phyloP scores from a whole-genome alignment of 2,797 vertebrate genomes.

The Acanthiza pusilla region DNA sequence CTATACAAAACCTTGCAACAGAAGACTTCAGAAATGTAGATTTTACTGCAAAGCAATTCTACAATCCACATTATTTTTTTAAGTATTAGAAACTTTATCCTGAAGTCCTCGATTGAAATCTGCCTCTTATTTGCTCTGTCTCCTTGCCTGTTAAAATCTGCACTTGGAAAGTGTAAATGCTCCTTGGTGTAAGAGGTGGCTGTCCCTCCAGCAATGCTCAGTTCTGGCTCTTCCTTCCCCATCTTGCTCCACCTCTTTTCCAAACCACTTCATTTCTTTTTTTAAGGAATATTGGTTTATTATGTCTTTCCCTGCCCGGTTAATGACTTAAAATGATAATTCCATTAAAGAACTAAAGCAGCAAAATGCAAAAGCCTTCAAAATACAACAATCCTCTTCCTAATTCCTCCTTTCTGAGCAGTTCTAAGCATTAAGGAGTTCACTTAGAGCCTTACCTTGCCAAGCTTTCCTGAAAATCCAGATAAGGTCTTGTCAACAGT shows the following conservation, averaged over 20 bases:
- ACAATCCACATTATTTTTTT: not conserved
- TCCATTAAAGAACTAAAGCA: constrained; percentile 18
- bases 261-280: constrained; percentile 49
- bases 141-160: constrained; percentile 14
- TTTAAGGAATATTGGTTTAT: constrained; percentile 23
- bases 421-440: constrained; percentile 5
- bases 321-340: not conserved
- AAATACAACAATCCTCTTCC: not conserved
- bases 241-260: constrained; percentile 68
- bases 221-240: not conserved
- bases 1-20: not conserved
- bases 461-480: constrained; percentile 21
- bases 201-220: constrained; percentile 33
- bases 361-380: not conserved
- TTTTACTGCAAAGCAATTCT: not conserved
- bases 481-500: constrained; percentile 42
- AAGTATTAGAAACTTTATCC: not conserved
- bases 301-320: constrained; percentile 12
- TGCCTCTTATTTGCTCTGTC: not conserved
- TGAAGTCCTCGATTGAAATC: not conserved
- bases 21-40: not conserved
- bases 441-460: not conserved
- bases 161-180: constrained; percentile 24
- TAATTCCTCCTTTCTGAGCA: not conserved
- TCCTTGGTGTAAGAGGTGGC: constrained; percentile 60